Evolutionary conservation across 2,888 invertebrate species (phyloP), one percentile per base, ranked within the genome.

Genomic region (Eupithecia insigniata): DNA sequence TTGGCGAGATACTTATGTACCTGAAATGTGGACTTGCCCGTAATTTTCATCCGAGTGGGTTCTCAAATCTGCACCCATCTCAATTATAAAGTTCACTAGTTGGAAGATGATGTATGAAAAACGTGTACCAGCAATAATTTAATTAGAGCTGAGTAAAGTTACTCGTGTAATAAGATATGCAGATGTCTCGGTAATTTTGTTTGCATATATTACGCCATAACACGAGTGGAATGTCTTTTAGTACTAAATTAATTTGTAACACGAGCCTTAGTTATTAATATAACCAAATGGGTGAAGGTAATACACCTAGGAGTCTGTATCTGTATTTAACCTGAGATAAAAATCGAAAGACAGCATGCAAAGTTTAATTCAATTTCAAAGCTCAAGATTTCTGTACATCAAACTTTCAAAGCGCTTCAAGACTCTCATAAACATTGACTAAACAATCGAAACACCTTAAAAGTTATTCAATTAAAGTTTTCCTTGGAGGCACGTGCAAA

Each of bases 401-500:
- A 14, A 32, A 70, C 43, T 64, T 69, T 22, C 58, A 46, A 61
- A 39, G 22, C 26, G 32, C 28, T 60, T 55, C 66, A 58, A 70
- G 73, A 43, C 66, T 22, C 69, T 71, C 62, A 51, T 66, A 73
- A 68, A 69, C 68, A 72, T 58, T 62, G 64, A 69, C 66, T 69
- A 70, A 68, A 66, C 66, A 73, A 73, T 71, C 64, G 66, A 71
- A 69, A 66, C 69, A 66, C 70, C 66, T 70, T 36, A 30, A 67
- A 67, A 78, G 67, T 71, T 73, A 73, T 77, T 76, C 73, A 74
- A 77, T 77, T 75, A 76, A 78, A 78, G 78, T 78, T 75, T 72
- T 46, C 71, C 43, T 60, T 34, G 62, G 55, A 70, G 64, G 69
- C 70, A 72, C 72, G 51, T 73, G 55, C 70, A 68, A 71, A 73